phyloP scores from a whole-genome alignment of 2,797 vertebrate species.

The Peromyscus melanophrys region DNA sequence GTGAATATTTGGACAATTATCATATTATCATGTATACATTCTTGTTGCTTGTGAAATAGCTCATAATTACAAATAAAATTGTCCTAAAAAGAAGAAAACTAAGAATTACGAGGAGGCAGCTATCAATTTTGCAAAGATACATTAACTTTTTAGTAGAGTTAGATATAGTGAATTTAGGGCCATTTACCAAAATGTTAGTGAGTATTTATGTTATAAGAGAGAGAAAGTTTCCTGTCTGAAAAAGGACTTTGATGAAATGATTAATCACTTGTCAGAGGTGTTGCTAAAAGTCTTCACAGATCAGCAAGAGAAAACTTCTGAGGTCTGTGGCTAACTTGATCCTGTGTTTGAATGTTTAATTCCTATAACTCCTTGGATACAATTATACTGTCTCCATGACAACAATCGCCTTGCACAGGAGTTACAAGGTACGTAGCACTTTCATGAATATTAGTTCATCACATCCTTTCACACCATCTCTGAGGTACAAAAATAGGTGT shows the following conservation, averaged over 20 bases:
- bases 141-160: neutral
- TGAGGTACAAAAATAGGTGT: neutral
- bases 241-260: neutral
- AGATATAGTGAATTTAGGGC: neutral
- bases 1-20: neutral
- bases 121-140: neutral
- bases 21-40: constrained; percentile 21
- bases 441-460: neutral
- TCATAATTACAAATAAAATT: constrained; percentile 10
- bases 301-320: neutral
- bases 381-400: neutral
- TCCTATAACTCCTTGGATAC: neutral
- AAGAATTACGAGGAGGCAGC: neutral
- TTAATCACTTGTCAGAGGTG: neutral
- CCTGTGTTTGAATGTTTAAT: constrained; percentile 16
- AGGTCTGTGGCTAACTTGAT: constrained; percentile 7
- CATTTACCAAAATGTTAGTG: neutral
- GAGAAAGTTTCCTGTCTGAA: constrained; percentile 9
- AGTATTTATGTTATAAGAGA: neutral
- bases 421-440: neutral
- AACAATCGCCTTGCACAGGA: neutral
- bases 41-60: constrained; percentile 36
- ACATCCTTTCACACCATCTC: neutral
- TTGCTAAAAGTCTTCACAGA: constrained; percentile 37
- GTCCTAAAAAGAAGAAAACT: constrained; percentile 5